These are phyloP conservation scores for Odontomyia ornata DNA, from an alignment of 2,888 invertebrate species.

Conservation along the genomic window DNA sequence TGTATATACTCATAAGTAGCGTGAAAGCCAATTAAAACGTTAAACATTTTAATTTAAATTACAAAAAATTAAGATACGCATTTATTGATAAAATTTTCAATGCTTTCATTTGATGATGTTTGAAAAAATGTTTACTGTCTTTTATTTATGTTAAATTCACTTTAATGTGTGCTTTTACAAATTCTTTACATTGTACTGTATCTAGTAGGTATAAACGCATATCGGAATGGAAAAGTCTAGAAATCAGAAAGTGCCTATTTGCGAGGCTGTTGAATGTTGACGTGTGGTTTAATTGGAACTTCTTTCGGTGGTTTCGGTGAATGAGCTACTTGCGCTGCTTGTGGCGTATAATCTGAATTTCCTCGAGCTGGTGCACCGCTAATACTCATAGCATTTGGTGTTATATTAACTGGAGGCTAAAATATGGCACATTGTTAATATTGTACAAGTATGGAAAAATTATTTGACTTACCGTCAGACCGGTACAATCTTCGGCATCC, in stretches of 20 bases:
- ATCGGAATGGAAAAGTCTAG: conserved; percentile 41
- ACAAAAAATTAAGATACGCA: too few species aligned
- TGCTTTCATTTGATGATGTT: neutral
- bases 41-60: too few species aligned
- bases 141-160: neutral
- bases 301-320: conserved; percentile 79
- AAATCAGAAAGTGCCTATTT: conserved; percentile 68
- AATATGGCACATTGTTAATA: conserved; percentile 8
- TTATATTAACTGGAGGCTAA: conserved; percentile 68
- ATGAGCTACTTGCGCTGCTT: conserved; percentile 87
- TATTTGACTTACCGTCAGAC: conserved; percentile 73
- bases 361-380: conserved; percentile 84
- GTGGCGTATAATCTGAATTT: conserved; percentile 87
- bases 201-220: conserved; percentile 16
- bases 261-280: conserved; percentile 86
- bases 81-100: neutral
- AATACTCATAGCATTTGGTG: conserved; percentile 77
- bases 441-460: too few species aligned
- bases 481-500: conserved; percentile 77
- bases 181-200: neutral
- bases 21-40: too few species aligned
- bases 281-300: conserved; percentile 71
- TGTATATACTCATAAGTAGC: too few species aligned
- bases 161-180: neutral
- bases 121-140: neutral